phyloP scores from a whole-genome alignment of 2,888 invertebrate genomes.

The Ophion ventricosus region DNA sequence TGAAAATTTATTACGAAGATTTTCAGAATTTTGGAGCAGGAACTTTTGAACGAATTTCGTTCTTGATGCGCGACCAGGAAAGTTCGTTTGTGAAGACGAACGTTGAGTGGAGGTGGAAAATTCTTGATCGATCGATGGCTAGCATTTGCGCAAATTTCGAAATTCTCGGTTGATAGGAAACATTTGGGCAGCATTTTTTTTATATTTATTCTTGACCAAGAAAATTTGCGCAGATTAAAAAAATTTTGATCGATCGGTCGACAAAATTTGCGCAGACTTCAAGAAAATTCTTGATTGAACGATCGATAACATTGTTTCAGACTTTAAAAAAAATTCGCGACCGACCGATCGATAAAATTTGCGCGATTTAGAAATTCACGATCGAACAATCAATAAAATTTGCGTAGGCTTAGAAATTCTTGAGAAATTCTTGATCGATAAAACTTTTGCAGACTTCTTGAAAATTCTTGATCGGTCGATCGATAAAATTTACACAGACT shows the following conservation, averaged over 20 bases:
- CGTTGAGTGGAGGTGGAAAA: no score
- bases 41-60: no score
- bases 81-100: no score
- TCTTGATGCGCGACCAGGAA: no score
- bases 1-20: no score
- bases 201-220: neutral
- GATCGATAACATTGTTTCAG: neutral
- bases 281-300: neutral
- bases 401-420: neutral
- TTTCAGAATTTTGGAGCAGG: no score
- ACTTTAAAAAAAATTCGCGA: neutral
- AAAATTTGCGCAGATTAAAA: neutral
- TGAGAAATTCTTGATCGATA: neutral
- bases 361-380: neutral
- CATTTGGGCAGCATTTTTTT: neutral
- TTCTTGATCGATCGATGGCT: neutral
- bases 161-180: neutral
- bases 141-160: neutral
- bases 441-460: neutral
- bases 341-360: neutral
- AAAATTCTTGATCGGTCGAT: neutral
- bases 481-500: neutral
- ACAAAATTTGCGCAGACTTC: neutral
- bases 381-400: neutral
- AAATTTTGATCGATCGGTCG: neutral